Percentiles rank a stretch among this genome's conserved stretches.
phyloP scores from a whole-genome alignment of 35 echinoderm and acorn worm species.

The Apostichopus japonicus region DNA sequence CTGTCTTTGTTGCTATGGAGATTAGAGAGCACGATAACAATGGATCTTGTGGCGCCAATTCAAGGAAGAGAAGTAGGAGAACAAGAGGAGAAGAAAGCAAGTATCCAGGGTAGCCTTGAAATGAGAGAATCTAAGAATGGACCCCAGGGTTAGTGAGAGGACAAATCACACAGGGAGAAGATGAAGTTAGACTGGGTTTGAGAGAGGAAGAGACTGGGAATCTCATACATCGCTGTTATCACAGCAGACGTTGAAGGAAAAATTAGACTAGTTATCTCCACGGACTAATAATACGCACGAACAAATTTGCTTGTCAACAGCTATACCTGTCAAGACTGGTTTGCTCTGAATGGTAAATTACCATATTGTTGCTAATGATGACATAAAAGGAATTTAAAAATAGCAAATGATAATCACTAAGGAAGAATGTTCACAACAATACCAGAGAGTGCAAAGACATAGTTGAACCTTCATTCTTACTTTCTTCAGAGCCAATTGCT shows the following conservation, averaged over 20 bases:
- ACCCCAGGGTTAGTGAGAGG: neutral
- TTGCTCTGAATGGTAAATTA: too few relatives aligned
- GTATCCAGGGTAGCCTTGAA: neutral
- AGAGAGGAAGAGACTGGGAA: neutral
- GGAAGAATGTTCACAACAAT: too few relatives aligned
- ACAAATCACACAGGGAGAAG: neutral
- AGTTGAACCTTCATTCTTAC: too few relatives aligned
- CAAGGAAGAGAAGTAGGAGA: neutral
- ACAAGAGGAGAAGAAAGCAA: neutral
- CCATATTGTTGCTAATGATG: too few relatives aligned
- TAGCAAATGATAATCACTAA: too few relatives aligned
- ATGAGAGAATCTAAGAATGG: constrained; percentile 1
- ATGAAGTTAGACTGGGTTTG: neutral
- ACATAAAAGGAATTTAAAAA: too few relatives aligned
- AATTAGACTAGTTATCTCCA: neutral
- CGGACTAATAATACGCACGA: neutral
- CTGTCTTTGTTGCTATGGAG: constrained; percentile 27
- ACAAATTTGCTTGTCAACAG: neutral
- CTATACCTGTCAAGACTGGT: too few relatives aligned
- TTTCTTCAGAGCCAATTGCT: too few relatives aligned
- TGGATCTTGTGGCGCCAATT: neutral
- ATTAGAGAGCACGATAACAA: neutral
- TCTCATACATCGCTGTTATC: neutral
- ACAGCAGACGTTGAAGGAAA: neutral
- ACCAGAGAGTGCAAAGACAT: too few relatives aligned